These are phyloP conservation scores for Callimorpha dominula DNA, from an alignment of 2,888 invertebrate species.

Conservation along the genomic window DNA sequence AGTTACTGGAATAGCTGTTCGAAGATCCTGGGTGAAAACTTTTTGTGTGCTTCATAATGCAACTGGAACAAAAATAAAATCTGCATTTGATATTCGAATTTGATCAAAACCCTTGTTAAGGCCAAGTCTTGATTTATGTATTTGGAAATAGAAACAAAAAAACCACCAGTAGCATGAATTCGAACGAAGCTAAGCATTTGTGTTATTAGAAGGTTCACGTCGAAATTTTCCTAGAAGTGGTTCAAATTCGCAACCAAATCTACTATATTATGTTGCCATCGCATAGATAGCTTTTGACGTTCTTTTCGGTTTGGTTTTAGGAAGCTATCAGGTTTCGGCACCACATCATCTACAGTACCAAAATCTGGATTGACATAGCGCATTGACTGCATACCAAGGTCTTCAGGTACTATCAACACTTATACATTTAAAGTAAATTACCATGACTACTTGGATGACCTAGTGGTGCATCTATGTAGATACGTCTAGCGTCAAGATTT, in stretches of 20 bases:
- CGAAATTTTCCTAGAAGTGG: neutral
- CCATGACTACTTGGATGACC: neutral
- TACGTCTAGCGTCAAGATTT: too few relatives aligned
- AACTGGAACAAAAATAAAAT: constrained; percentile 33
- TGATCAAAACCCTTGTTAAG: neutral
- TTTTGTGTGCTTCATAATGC: constrained; percentile 4
- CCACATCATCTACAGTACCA: too few relatives aligned
- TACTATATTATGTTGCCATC: too few relatives aligned
- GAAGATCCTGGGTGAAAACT: constrained; percentile 34
- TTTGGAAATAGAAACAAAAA: neutral
- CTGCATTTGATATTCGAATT: neutral
- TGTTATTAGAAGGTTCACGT: neutral
- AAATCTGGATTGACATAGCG: too few relatives aligned
- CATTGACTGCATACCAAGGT: too few relatives aligned
- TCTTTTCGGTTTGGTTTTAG: too few relatives aligned
- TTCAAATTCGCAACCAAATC: neutral
- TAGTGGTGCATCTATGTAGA: too few relatives aligned
- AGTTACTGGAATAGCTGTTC: constrained; percentile 47
- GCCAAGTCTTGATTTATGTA: neutral
- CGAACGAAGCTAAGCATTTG: neutral
- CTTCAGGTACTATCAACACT: too few relatives aligned
- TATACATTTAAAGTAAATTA: too few relatives aligned
- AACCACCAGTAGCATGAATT: neutral
- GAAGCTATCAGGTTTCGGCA: too few relatives aligned
- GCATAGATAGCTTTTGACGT: too few relatives aligned